These are phyloP conservation scores for Eurytemora carolleeae DNA, from an alignment of 1,140 invertebrate genomes.

Conservation along the genomic window DNA sequence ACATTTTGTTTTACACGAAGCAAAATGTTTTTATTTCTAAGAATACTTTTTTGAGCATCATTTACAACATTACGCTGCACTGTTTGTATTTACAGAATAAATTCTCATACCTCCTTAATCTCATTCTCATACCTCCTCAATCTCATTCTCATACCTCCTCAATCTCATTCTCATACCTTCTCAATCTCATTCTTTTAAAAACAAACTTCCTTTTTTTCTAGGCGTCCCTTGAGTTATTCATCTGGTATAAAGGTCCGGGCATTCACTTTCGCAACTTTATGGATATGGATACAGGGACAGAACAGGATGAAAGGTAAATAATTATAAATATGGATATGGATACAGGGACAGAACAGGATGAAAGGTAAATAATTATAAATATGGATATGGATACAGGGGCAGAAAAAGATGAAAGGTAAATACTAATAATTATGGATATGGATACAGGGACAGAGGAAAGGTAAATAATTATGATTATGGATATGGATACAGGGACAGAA, in stretches of 20 bases:
- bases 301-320: not conserved
- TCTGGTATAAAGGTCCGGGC: not conserved
- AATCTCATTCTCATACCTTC: not conserved
- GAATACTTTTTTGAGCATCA: too few species aligned
- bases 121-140: not conserved
- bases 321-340: not conserved
- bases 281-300: not conserved
- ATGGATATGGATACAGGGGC: not conserved
- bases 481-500: not conserved
- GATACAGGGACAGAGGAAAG: not conserved
- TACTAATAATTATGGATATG: not conserved
- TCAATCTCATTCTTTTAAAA: not conserved
- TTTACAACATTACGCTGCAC: not conserved
- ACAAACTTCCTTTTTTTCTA: not conserved
- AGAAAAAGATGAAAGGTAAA: not conserved
- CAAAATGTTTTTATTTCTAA: too few species aligned
- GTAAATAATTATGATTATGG: not conserved
- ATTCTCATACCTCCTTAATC: not conserved
- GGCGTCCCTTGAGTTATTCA: not conserved
- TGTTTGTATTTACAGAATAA: not conserved
- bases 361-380: not conserved
- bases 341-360: not conserved
- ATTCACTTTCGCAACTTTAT: not conserved
- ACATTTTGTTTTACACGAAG: too few species aligned
- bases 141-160: not conserved